These are phyloP conservation scores for Toxotes chatareus DNA, from an alignment of 2,113 vertebrate species.

Conservation along the genomic window DNA sequence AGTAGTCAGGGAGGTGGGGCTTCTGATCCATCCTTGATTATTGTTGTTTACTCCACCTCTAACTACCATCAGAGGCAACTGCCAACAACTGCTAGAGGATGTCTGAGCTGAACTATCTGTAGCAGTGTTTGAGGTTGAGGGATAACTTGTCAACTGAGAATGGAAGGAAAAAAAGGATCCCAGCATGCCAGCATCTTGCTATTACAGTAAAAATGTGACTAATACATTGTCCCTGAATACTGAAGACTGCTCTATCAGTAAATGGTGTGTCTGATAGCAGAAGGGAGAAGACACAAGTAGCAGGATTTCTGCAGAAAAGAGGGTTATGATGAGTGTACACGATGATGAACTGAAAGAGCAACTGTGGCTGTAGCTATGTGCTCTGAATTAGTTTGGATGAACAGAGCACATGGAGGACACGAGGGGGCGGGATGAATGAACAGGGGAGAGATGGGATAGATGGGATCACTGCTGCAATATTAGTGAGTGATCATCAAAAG, in stretches of 20 bases:
- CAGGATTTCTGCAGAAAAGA: constrained; percentile 56
- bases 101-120: constrained; percentile 36
- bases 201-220: constrained; percentile 74
- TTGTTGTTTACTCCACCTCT: constrained; percentile 20
- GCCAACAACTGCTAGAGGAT: constrained; percentile 20
- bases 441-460: constrained; percentile 37
- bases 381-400: constrained; percentile 57
- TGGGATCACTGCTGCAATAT: constrained; percentile 27
- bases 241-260: constrained; percentile 65
- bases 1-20: constrained; percentile 32
- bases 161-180: constrained; percentile 43
- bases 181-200: constrained; percentile 64
- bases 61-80: constrained; percentile 23
- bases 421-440: constrained; percentile 43
- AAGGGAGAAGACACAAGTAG: constrained; percentile 63
- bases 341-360: constrained; percentile 39
- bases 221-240: constrained; percentile 77
- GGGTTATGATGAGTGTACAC: constrained; percentile 39
- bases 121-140: constrained; percentile 45
- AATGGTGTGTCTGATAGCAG: constrained; percentile 56
- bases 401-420: constrained; percentile 35
- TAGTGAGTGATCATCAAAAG: constrained; percentile 44
- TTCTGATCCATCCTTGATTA: constrained; percentile 6
- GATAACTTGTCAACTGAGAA: constrained; percentile 39
- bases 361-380: constrained; percentile 40